Conservation (phyloP, 37 sponge, comb jelly and placozoan species). For the Cladorhizidae sp. region DNA sequence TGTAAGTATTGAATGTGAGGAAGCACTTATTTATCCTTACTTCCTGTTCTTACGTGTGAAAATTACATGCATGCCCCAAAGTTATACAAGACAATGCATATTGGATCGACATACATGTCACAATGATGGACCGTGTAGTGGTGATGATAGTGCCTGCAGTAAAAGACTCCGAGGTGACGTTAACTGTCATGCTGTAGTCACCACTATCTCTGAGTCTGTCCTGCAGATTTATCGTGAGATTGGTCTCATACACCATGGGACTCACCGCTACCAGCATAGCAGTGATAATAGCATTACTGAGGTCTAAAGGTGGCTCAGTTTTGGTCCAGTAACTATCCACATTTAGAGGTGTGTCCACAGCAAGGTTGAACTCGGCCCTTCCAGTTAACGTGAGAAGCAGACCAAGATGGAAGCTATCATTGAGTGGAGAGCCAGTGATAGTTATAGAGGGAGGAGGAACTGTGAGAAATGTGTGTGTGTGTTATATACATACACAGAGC, state of each 20-base stretch:
- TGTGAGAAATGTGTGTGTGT: neutral
- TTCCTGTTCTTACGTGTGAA: too few species aligned
- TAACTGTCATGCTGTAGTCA: neutral
- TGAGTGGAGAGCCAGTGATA: conserved; percentile 6
- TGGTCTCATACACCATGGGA: neutral
- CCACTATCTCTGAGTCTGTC: neutral
- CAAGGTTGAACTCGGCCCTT: neutral
- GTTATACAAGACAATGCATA: too few species aligned
- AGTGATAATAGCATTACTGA: neutral
- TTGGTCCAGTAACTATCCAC: neutral
- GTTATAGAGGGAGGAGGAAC: neutral
- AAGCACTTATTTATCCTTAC: too few species aligned
- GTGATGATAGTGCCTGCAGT: neutral
- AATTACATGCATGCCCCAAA: too few species aligned
- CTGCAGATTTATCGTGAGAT: neutral
- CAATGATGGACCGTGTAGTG: neutral
- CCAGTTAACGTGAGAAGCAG: conserved; percentile 15
- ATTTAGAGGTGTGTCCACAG: conserved; percentile 17
- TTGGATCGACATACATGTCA: neutral
- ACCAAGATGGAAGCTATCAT: conserved; percentile 15
- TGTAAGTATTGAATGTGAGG: too few species aligned
- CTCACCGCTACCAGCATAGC: neutral
- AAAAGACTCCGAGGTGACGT: neutral
- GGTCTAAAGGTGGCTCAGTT: neutral
- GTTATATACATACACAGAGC: too few species aligned